Base-by-base conservation (phyloP, 2,888 invertebrate species). In the Actias luna region DNA sequence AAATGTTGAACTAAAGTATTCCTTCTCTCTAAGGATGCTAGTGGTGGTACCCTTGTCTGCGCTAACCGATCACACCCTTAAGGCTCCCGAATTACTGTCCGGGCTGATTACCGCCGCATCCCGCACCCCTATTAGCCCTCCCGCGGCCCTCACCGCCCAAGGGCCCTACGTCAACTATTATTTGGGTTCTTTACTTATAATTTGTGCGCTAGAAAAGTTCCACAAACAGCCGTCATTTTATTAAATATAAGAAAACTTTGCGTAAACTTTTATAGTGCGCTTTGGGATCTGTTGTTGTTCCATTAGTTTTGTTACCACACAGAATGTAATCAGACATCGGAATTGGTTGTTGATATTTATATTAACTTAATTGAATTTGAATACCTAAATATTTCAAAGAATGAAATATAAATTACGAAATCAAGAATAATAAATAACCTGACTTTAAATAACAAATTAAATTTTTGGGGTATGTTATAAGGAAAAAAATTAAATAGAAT, bases 41-140 rank as follows among this genome's bases (percentile, higher is more conserved):
- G 86, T 86, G 83, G 84, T 85, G 81, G 85, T 86, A 87, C 91
- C 91, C 91, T 91, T 85, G 89, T 91, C 89, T 87, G 87, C 84
- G 87, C 85, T 87, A 89, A 89, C 90, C 87, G 88, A 90, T 91
- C 89, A 91, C 89, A 92, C 89, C 91, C 91, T 88, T 86, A 91
- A 89, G 89, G 89, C 88, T 86, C 84, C 87, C 87, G 88, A 92
- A 92, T 92, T 91, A 90, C 89, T 88, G 89, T 88, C 88, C 87
- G 85, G 86, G 85, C 85, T 91, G 89, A 92, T 92, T 90, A 91
- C 88, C 83, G 78, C 81, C 78, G 72, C 77, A 75, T 71, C 79
- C 80, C 77, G 59, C 74, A 69, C 64, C 67, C 64, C 65, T 61
- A 50, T 55, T 63, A 67, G 65, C 64, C 77, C 67, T 64, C 71